These are phyloP conservation scores for Aptenodytes patagonicus DNA, from an alignment of 2,113 vertebrate genomes.

Conservation along the genomic window DNA sequence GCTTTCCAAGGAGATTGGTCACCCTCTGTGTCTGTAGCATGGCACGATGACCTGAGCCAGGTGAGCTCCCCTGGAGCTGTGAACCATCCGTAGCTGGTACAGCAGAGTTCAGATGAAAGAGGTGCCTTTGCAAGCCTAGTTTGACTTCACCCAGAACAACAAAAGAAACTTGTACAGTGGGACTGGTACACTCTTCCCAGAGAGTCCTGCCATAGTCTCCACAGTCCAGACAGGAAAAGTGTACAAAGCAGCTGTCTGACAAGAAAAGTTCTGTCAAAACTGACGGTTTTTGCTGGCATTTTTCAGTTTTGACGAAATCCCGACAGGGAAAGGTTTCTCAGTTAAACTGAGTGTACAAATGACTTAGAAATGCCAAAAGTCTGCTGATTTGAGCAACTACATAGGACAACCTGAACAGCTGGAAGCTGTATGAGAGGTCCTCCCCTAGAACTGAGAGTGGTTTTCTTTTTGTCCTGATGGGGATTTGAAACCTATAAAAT, in stretches of 20 bases:
- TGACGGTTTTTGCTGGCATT: not conserved
- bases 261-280: not conserved
- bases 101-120: not conserved
- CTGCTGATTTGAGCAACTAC: not conserved
- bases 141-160: not conserved
- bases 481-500: not conserved
- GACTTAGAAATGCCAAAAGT: not conserved
- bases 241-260: not conserved
- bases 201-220: not conserved
- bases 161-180: not conserved
- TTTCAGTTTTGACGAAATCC: not conserved
- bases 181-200: not conserved
- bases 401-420: not conserved
- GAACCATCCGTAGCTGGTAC: not conserved
- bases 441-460: not conserved
- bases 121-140: not conserved
- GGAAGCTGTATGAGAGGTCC: not conserved
- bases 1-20: not conserved
- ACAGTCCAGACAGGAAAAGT: not conserved
- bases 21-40: not conserved
- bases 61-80: not conserved
- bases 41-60: not conserved
- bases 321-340: not conserved
- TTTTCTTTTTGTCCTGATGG: not conserved
- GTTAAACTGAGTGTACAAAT: not conserved